Percentiles rank a stretch among this genome's conserved stretches.
Conservation (phyloP, 2,113 vertebrate species). For the western clawed frog (Xenopus tropicalis) region DNA sequence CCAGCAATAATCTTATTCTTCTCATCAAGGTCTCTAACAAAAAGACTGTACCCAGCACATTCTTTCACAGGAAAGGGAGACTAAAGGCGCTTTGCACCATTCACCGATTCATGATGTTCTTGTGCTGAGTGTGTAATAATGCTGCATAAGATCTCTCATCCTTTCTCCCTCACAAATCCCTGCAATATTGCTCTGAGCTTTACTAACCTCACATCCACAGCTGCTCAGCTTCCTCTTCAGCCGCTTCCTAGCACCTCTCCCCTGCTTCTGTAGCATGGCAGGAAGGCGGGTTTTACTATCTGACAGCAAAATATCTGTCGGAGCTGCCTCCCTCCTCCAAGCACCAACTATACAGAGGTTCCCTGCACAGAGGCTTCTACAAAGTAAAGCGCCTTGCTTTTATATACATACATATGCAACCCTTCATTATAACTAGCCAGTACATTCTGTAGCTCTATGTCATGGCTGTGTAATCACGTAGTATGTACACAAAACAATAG, state of each 20-base stretch:
- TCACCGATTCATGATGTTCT: background rate
- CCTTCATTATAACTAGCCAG: too few species aligned
- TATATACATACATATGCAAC: too few species aligned
- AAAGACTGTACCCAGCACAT: background rate
- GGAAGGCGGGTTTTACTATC: conserved; percentile 1
- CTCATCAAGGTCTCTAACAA: background rate
- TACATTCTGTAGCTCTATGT: too few species aligned
- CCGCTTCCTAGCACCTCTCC: conserved; percentile 10
- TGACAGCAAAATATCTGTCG: conserved; percentile 16
- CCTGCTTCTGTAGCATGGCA: background rate
- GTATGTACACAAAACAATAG: too few species aligned
- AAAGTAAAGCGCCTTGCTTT: too few species aligned
- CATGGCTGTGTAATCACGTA: too few species aligned
- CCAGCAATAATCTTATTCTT: conserved; percentile 11
- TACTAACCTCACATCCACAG: conserved; percentile 16
- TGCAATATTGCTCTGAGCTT: background rate
- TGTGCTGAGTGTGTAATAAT: background rate
- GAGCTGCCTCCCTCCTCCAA: background rate
- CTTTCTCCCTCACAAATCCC: background rate
- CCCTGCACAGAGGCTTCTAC: too few species aligned
- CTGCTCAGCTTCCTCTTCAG: conserved; percentile 1
- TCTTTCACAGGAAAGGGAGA: conserved; percentile 4
- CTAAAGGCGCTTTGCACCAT: background rate
- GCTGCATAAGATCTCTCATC: background rate
- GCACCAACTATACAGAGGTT: background rate